A percentile compares a stretch with the other conserved stretches of the same genome.
phyloP scores from a whole-genome alignment of 1,140 invertebrate genomes.

The Capitella teleta region DNA sequence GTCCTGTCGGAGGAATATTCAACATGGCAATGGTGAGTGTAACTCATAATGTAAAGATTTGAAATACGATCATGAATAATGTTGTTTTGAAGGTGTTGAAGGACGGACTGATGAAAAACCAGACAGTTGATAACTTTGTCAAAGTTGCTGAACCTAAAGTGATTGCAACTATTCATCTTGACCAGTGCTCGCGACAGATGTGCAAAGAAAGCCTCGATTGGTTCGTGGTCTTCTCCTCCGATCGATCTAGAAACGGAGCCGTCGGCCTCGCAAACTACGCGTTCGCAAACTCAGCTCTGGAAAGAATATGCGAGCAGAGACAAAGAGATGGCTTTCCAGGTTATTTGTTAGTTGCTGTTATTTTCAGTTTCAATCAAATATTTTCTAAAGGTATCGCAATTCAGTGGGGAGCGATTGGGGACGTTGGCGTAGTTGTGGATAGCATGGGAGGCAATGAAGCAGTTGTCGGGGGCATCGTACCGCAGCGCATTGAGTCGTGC shows the following conservation, averaged over 20 bases:
- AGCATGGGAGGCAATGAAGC: conserved; percentile 71
- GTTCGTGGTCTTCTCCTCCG: neutral
- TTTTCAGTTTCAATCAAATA: neutral
- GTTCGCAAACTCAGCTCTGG: conserved; percentile 83
- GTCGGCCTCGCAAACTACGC: conserved; percentile 85
- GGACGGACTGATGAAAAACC: conserved; percentile 76
- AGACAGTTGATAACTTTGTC: conserved; percentile 63
- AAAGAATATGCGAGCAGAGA: conserved; percentile 71
- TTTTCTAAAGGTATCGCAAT: conserved; percentile 55
- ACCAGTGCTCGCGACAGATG: conserved; percentile 48
- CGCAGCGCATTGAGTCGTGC: conserved; percentile 76
- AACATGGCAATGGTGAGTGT: conserved; percentile 79
- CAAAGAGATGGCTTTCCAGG: conserved; percentile 59
- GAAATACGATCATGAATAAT: no score
- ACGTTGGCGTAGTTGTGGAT: conserved; percentile 77
- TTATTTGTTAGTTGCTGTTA: neutral
- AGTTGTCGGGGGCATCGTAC: conserved; percentile 74
- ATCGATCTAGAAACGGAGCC: conserved; percentile 56
- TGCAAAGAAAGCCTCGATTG: neutral
- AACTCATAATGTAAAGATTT: no score
- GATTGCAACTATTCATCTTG: conserved; percentile 56
- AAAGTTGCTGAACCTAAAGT: conserved; percentile 47
- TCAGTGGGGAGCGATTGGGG: conserved; percentile 90
- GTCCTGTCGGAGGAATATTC: conserved; percentile 74
- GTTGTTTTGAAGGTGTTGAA: no score